Evolutionary conservation across 2,888 invertebrate species (phyloP).

Genomic region (Epicampocera succincta): DNA sequence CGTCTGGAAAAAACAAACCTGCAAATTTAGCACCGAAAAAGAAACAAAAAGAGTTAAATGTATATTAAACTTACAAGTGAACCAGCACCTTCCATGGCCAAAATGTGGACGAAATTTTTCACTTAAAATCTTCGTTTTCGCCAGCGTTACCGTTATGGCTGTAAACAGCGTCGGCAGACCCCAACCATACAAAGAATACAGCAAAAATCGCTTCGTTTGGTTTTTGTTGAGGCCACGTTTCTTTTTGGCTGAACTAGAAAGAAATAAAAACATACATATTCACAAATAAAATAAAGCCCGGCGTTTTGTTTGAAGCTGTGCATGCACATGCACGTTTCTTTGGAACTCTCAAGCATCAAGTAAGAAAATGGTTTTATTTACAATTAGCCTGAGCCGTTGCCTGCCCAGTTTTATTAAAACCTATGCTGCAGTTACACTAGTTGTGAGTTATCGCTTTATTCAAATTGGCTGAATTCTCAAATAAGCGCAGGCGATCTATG

Average conservation of each 20-base stretch:
- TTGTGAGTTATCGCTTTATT: no score
- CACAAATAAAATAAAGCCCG: neutral
- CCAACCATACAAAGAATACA: constrained; percentile 89
- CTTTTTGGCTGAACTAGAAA: constrained; percentile 75
- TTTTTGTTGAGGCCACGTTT: constrained; percentile 73
- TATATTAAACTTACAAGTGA: constrained; percentile 79
- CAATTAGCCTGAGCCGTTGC: no score
- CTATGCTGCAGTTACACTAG: no score
- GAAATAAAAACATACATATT: neutral
- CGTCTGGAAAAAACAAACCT: constrained; percentile 72
- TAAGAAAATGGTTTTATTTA: no score
- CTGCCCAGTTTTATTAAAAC: no score
- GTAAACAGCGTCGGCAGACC: constrained; percentile 85
- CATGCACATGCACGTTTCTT: no score
- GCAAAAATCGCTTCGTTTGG: constrained; percentile 83
- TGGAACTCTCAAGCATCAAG: no score
- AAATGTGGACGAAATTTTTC: constrained; percentile 84
- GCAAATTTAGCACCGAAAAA: no score
- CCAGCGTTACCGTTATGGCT: constrained; percentile 83
- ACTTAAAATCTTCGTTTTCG: constrained; percentile 82
- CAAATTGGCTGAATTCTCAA: no score
- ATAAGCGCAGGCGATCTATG: no score
- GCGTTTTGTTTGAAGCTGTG: no score
- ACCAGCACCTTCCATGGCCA: constrained; percentile 86
- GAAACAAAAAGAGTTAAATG: no score